These are phyloP conservation scores for Andrena minutula DNA, from an alignment of 2,888 invertebrate species.

Conservation along the genomic window DNA sequence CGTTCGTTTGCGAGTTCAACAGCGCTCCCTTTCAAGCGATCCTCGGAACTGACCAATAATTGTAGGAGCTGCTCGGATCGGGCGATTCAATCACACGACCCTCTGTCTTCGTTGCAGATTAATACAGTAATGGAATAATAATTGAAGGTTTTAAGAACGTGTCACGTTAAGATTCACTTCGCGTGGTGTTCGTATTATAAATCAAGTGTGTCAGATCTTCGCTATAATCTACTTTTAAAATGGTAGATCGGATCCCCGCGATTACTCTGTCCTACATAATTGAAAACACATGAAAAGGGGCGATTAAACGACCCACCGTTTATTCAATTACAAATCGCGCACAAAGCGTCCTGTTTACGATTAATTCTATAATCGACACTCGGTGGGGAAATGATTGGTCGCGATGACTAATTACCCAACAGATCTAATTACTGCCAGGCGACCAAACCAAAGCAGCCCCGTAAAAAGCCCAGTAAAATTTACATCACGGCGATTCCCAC, in stretches of 20 bases:
- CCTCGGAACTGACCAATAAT: conserved; percentile 10
- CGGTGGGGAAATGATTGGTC: background rate
- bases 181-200: no score
- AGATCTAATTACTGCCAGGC: background rate
- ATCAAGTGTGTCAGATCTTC: no score
- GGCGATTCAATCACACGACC: background rate
- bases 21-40: background rate
- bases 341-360: background rate
- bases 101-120: background rate
- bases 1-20: conserved; percentile 2
- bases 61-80: background rate
- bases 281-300: background rate
- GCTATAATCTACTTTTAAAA: no score
- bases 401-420: background rate
- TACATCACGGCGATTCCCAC: background rate
- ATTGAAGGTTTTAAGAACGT: background rate
- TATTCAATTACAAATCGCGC: background rate
- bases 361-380: background rate
- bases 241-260: no score
- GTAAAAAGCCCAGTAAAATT: conserved; percentile 1
- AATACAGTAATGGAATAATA: background rate
- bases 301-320: background rate
- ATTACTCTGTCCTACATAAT: no score
- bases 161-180: no score
- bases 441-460: background rate